Conservation (phyloP, 2,888 invertebrate species). For the Tortricodes alternella region DNA sequence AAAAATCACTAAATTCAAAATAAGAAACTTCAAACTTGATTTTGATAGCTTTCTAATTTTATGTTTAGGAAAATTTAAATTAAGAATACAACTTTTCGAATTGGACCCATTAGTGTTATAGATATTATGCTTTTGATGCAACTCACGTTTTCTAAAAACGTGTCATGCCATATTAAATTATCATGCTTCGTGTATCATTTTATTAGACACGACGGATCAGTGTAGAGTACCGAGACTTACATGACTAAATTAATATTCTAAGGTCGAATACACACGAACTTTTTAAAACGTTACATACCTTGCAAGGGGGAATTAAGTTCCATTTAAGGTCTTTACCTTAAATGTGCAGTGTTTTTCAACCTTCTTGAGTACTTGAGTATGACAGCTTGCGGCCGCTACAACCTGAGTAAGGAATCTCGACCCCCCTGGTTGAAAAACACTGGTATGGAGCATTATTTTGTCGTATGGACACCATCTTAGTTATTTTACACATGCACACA, state of each 20-base stretch:
- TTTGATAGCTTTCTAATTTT: too few species aligned
- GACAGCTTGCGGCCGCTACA: too few species aligned
- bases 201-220: slow-evolving; percentile 19
- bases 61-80: too few species aligned
- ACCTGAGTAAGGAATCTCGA: too few species aligned
- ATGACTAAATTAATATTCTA: slow-evolving; percentile 21
- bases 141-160: slow-evolving; percentile 9
- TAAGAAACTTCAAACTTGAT: too few species aligned
- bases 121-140: slow-evolving; percentile 2
- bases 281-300: slow-evolving; percentile 3
- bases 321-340: not conserved
- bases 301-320: slow-evolving; percentile 4
- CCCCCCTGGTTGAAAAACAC: too few species aligned
- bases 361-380: too few species aligned
- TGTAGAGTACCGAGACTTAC: slow-evolving; percentile 23
- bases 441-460: slow-evolving; percentile 7
- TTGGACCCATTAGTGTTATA: too few species aligned
- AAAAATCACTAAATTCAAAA: too few species aligned
- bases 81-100: too few species aligned
- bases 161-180: slow-evolving; percentile 17
- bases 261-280: slow-evolving; percentile 19
- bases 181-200: slow-evolving; percentile 23
- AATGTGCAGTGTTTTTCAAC: too few species aligned
- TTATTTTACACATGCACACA: slow-evolving; percentile 34
- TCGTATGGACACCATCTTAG: slow-evolving; percentile 22